Evolutionary conservation across 2,888 invertebrate species (phyloP), one percentile per base, ranked within the genome.

Genomic region (Zootermopsis nevadensis): DNA sequence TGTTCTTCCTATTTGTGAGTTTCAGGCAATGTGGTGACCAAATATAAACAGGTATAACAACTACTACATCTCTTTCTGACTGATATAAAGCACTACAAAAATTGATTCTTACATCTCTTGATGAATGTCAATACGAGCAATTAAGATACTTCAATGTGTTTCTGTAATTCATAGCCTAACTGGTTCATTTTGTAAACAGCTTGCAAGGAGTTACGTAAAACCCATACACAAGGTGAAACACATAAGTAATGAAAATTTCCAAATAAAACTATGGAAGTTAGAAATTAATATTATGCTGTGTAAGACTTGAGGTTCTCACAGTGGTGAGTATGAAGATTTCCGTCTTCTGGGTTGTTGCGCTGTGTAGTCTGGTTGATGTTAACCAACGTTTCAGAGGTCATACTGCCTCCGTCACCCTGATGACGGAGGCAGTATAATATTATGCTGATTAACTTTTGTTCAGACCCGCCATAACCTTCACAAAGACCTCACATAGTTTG

Each of bases 11-110:
- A 30, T 72, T 33, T 33, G 4, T 2, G 4, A 8, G 33, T 33
- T 33, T 72, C 33, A 72, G 33, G 72, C 72, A 72, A 33, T 33
- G 22, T n/a, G 35, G n/a, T 74, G 74, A 74, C 38, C 24, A 38
- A n/a, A 74, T n/a, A 22, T 74, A 7, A 69, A 33, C 7, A 30
- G 33, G 7, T 33, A 15, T 10, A 60, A 1, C 4, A 30, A 69
- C 12, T 15, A 69, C 69, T 69, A 33, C 33, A 33, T 8, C 15
- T 33, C 19, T 69, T 31, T 22, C 33, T 31, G 24, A 33, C 27
- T 22, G 31, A 69, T 69, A 33, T 33, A 69, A 69, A 69, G 19
- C 69, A 69, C 33, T 8, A 69, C 22, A 33, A 33, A 31, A 31
- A 69, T 8, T 1, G 33, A 69, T 12, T 27, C 19, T 10, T 24